Evolutionary conservation across 2,888 invertebrate genomes (phyloP).

Genomic region (Rotaria socialis): DNA sequence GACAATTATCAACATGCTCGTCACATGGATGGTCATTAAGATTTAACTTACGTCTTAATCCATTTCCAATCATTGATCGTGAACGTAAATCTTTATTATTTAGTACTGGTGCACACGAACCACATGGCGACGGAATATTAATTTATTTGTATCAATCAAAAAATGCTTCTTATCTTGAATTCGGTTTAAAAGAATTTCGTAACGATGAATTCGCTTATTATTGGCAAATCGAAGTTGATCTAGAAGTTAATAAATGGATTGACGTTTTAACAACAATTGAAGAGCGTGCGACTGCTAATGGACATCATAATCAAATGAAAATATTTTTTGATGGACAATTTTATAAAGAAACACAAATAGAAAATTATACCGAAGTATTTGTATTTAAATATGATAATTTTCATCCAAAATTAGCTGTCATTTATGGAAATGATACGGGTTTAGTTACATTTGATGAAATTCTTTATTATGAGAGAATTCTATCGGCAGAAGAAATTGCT

Average conservation of each 20-base stretch:
- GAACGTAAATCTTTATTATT: conserved; percentile 32
- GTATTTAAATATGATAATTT: background rate
- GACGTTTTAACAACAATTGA: background rate
- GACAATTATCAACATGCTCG: background rate
- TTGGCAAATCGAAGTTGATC: conserved; percentile 17
- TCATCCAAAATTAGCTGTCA: background rate
- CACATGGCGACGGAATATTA: background rate
- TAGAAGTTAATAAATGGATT: conserved; percentile 14
- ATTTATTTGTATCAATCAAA: conserved; percentile 32
- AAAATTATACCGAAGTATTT: conserved; percentile 35
- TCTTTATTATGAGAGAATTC: background rate
- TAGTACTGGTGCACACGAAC: conserved; percentile 29
- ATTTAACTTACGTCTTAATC: background rate
- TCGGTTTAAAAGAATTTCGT: conserved; percentile 24
- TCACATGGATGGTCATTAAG: conserved; percentile 12
- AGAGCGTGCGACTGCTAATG: background rate
- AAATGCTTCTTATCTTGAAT: conserved; percentile 27
- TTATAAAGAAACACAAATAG: conserved; percentile 7
- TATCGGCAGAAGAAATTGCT: background rate
- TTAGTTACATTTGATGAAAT: conserved; percentile 2
- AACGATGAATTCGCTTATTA: conserved; percentile 7
- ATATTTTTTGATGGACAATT: background rate
- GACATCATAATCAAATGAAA: background rate
- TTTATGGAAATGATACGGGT: conserved; percentile 18
- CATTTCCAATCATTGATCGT: conserved; percentile 6